Conservation (phyloP, 2,888 invertebrate genomes). For the Nephrotoma flavescens region DNA sequence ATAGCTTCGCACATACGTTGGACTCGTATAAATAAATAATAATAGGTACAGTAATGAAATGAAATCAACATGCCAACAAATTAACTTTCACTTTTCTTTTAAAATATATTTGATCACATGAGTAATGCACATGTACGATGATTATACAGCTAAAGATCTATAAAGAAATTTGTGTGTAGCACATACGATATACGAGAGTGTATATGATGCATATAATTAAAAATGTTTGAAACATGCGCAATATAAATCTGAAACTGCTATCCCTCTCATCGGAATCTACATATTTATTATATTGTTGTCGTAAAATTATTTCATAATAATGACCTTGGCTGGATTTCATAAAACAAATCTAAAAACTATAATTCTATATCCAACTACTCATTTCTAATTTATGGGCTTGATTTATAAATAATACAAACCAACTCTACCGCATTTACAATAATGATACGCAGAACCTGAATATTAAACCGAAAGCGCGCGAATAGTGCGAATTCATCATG, state of each 20-base stretch:
- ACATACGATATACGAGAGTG: not conserved
- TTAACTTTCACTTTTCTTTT: not conserved
- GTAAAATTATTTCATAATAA: not conserved
- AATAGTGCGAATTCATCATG: not conserved
- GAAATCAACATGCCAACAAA: not conserved
- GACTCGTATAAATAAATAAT: not conserved
- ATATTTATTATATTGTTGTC: not conserved
- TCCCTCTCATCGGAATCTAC: not conserved
- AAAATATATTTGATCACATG: not conserved
- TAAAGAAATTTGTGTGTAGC: not conserved
- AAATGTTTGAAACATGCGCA: not conserved
- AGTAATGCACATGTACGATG: not conserved
- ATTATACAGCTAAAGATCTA: not conserved
- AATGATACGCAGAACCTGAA: not conserved
- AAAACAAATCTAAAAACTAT: not conserved
- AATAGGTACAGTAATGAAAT: not conserved
- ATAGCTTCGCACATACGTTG: not conserved
- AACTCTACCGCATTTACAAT: not conserved
- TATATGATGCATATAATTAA: not conserved
- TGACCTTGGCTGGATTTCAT: not conserved
- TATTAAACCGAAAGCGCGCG: not conserved
- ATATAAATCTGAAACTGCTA: not conserved
- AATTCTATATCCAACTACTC: not conserved
- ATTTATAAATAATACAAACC: not conserved
- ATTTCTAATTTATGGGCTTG: not conserved